Evolutionary conservation across 2,113 vertebrate genomes (phyloP), one percentile per base, ranked within the genome.

Genomic region (Dasypus novemcinctus): DNA sequence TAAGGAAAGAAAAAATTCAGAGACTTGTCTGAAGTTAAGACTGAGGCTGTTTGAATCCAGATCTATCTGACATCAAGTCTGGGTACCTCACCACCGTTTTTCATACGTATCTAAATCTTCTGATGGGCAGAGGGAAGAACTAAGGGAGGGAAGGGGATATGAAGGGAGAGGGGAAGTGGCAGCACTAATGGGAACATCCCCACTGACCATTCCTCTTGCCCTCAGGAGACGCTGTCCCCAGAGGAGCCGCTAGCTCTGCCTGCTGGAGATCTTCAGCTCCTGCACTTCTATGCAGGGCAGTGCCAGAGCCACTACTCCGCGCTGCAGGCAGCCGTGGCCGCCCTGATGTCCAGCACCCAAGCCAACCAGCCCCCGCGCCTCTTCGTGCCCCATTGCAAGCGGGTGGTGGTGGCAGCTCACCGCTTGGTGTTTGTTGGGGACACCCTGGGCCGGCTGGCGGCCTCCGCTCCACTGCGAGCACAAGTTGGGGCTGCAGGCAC

Each of bases 371-470:
- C 99, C 0, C 99, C 99, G 0, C 97, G 98, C 46, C 97, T 99
- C 96, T 99, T 99, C 0, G 99, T 99, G 54, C 99, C 99, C 71
- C 98, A 99, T 2, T 98, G 99, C 31, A 99, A 99, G 96, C 98
- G 98, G 76, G 98, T 99, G 91, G 99, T 99, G 4, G 99, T 99
- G 94, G 99, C 99, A 0, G 99, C 99, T 0, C 99, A 99, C 98
- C 99, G 99, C 86, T 98, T 99, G 88, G 99, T 99, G 80, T 99
- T 99, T 31, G 99, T 99, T 0, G 99, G 99, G 43, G 99, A 99
- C 97, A 99, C 99, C 0, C 98, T 99, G 20, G 99, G 99, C 43
- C 98, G 99, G 29, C 98, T 99, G 49, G 99, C 99, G 18, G 98
- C 98, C 75, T 99, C 99, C 0, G 97, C 98, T 0, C 98, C 99